Percentiles rank a stretch among this genome's conserved stretches.
phyloP scores from a whole-genome alignment of 2,113 vertebrate genomes.

The Platanista minor region DNA sequence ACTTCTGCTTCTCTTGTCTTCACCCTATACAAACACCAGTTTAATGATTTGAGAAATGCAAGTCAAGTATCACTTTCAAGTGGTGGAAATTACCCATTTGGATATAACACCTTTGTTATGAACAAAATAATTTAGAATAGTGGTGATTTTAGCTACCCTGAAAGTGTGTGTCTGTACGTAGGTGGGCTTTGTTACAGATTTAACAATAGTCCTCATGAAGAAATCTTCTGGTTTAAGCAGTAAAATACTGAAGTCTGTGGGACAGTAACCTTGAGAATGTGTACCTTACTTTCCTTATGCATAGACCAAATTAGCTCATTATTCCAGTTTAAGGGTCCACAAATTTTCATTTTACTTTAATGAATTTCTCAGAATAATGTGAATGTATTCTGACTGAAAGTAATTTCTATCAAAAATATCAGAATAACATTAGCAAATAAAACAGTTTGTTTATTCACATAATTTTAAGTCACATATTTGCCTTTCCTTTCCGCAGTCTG shows the following conservation, averaged over 20 bases:
- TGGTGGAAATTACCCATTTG: neutral
- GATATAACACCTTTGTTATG: neutral
- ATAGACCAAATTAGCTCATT: slow-evolving; percentile 63
- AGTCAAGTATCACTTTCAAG: neutral
- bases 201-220: neutral
- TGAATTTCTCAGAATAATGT: slow-evolving; percentile 67
- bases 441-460: slow-evolving; percentile 59
- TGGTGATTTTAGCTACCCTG: neutral
- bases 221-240: neutral
- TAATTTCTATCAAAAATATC: slow-evolving; percentile 66
- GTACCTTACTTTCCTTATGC: neutral
- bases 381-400: slow-evolving; percentile 58
- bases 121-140: neutral
- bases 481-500: neutral
- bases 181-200: neutral
- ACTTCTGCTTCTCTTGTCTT: neutral
- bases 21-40: neutral
- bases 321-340: slow-evolving; percentile 55
- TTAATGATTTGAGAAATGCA: slow-evolving; percentile 17
- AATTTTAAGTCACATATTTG: slow-evolving; percentile 49
- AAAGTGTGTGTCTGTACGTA: neutral
- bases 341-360: slow-evolving; percentile 67
- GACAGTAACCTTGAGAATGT: slow-evolving; percentile 55
- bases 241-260: slow-evolving; percentile 22
- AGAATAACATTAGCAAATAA: slow-evolving; percentile 55